A percentile compares a stretch with the other conserved stretches of the same genome.
Conservation (phyloP, 2,888 invertebrate genomes). For the Tachina fera region DNA sequence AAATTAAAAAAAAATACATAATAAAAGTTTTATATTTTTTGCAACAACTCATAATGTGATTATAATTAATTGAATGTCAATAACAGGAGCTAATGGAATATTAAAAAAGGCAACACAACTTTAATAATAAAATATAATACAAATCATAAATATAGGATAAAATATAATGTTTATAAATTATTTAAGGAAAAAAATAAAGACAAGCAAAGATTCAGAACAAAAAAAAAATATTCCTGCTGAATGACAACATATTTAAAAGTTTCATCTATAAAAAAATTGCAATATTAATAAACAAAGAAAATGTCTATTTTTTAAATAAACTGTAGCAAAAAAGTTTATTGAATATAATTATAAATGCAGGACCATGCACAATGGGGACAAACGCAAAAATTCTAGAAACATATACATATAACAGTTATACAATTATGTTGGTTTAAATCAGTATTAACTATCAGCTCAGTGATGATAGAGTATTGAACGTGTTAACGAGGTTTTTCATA, state of each 20-base stretch:
- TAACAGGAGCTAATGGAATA: slow-evolving; percentile 67
- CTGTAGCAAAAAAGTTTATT: slow-evolving; percentile 15
- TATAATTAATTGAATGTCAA: slow-evolving; percentile 69
- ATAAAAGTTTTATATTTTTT: slow-evolving; percentile 14
- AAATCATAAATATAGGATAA: too few relatives aligned
- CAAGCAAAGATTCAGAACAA: background rate
- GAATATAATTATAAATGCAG: slow-evolving; percentile 14
- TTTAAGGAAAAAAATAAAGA: slow-evolving; percentile 20
- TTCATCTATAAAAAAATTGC: slow-evolving; percentile 1
- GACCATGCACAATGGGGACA: background rate
- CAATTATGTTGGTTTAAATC: too few relatives aligned
- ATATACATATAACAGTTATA: background rate
- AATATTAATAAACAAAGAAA: slow-evolving; percentile 16
- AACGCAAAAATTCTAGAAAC: background rate
- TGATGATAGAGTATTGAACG: too few relatives aligned
- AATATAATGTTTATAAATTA: slow-evolving; percentile 36
- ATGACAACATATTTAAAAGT: slow-evolving; percentile 25
- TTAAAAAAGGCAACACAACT: slow-evolving; percentile 58
- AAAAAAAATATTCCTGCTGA: slow-evolving; percentile 15
- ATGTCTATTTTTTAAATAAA: slow-evolving; percentile 7
- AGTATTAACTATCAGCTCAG: too few relatives aligned
- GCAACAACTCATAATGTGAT: slow-evolving; percentile 59
- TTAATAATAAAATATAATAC: slow-evolving; percentile 27
- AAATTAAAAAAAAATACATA: background rate
- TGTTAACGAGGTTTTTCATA: too few relatives aligned